Percentiles rank a stretch among this genome's conserved stretches.
These are phyloP conservation scores for Spondyliosoma cantharus DNA, from an alignment of 2,797 vertebrate genomes.

Conservation along the genomic window DNA sequence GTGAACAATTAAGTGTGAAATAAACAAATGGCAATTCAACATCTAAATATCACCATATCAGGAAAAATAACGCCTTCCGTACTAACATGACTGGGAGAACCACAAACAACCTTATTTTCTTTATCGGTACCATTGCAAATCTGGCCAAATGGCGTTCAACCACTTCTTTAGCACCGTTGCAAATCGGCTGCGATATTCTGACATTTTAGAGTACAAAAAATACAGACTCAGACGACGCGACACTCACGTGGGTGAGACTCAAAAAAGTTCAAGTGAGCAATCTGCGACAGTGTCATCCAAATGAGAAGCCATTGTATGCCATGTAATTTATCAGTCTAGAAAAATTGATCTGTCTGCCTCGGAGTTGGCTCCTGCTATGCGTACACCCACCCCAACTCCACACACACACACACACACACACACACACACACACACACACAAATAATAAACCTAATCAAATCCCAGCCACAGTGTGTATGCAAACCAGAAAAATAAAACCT, in stretches of 20 bases:
- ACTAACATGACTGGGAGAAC: constrained; percentile 1
- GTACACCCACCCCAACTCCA: constrained; percentile 15
- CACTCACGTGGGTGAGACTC: constrained; percentile 1
- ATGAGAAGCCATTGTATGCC: constrained; percentile 25
- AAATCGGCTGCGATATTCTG: constrained; percentile 31
- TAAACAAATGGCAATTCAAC: constrained; percentile 36
- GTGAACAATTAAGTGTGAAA: constrained; percentile 50
- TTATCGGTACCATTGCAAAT: constrained; percentile 29
- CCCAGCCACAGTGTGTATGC: constrained; percentile 34
- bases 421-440: constrained; percentile 3
- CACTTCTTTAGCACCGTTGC: constrained; percentile 16
- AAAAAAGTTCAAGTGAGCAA: background rate
- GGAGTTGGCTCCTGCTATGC: constrained; percentile 27
- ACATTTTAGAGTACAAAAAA: constrained; percentile 4
- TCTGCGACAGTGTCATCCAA: constrained; percentile 10
- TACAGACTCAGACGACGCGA: background rate
- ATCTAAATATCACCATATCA: constrained; percentile 32
- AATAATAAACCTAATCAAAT: constrained; percentile 42
- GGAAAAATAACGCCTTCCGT: constrained; percentile 17
- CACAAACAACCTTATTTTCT: constrained; percentile 20
- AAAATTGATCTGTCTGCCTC: constrained; percentile 41
- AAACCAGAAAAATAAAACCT: constrained; percentile 42
- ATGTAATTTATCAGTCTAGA: constrained; percentile 46
- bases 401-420: constrained; percentile 14
- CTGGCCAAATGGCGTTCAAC: constrained; percentile 31